A percentile compares a stretch with the other conserved stretches of the same genome.
Conservation (phyloP, 2,113 vertebrate genomes). For the Hyperopisus bebe region DNA sequence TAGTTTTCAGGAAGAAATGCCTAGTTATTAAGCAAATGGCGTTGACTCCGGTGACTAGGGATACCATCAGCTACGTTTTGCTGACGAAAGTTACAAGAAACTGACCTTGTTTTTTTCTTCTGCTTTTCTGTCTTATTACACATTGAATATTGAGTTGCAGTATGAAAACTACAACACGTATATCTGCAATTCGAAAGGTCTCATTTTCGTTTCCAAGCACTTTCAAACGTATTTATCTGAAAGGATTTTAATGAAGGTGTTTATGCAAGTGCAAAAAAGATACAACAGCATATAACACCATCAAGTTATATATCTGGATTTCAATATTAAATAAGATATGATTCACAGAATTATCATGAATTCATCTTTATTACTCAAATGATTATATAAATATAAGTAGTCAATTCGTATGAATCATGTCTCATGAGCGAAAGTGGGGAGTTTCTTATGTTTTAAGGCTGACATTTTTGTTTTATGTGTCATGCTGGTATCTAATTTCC, state of each 20-base stretch:
- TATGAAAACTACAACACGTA: not conserved
- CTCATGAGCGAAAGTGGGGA: not conserved
- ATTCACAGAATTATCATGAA: not conserved
- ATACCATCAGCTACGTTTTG: not conserved
- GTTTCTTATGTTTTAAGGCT: not conserved
- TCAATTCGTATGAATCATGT: not conserved
- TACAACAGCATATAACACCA: not conserved
- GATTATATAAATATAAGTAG: not conserved
- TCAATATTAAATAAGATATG: not conserved
- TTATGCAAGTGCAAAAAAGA: not conserved
- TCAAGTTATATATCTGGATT: not conserved
- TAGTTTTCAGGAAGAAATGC: not conserved
- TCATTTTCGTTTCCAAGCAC: not conserved
- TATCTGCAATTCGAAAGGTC: not conserved
- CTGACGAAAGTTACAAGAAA: not conserved
- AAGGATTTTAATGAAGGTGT: not conserved
- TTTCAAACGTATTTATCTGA: not conserved
- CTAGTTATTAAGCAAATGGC: not conserved
- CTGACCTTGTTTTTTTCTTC: not conserved
- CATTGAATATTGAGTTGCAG: not conserved
- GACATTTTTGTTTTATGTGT: constrained; percentile 14
- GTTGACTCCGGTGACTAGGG: not conserved
- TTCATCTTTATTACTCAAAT: not conserved
- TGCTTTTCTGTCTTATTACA: not conserved
- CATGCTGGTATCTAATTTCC: not conserved